Conservation (phyloP, 1,140 invertebrate species). For the Grapholita molesta region DNA sequence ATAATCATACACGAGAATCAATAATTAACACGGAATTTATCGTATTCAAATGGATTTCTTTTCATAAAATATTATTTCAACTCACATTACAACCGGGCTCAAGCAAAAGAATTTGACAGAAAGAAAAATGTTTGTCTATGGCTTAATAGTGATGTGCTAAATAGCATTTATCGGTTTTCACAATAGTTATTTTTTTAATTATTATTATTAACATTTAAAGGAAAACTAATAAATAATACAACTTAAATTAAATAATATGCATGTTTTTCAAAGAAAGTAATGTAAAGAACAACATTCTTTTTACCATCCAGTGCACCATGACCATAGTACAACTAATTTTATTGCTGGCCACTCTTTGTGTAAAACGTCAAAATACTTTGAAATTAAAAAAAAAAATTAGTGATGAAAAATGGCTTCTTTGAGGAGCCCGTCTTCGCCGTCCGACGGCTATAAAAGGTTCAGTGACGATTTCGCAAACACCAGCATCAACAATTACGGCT, state of each 20-base stretch:
- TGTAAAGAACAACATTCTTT: no score
- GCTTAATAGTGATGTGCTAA: conserved; percentile 17
- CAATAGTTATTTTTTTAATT: background rate
- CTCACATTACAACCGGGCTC: conserved; percentile 72
- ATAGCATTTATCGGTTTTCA: background rate
- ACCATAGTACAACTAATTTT: background rate
- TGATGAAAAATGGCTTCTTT: conserved; percentile 73
- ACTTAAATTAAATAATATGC: no score
- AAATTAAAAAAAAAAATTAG: conserved; percentile 47
- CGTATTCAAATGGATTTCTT: conserved; percentile 64
- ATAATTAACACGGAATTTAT: conserved; percentile 32
- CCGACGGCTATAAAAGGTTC: conserved; percentile 79
- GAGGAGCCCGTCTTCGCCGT: conserved; percentile 74
- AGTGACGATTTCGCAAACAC: conserved; percentile 77
- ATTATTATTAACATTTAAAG: no score
- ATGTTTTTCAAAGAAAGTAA: no score
- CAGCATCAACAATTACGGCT: conserved; percentile 79
- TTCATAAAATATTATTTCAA: conserved; percentile 54
- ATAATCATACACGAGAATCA: conserved; percentile 31
- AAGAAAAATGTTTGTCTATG: conserved; percentile 33
- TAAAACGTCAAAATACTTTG: conserved; percentile 17
- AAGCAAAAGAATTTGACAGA: conserved; percentile 67
- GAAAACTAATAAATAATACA: no score
- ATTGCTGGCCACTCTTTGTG: background rate
- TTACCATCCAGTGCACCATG: no score